Evolutionary conservation across 2,888 invertebrate genomes (phyloP).

Genomic region (Rhyacophila evoluta): DNA sequence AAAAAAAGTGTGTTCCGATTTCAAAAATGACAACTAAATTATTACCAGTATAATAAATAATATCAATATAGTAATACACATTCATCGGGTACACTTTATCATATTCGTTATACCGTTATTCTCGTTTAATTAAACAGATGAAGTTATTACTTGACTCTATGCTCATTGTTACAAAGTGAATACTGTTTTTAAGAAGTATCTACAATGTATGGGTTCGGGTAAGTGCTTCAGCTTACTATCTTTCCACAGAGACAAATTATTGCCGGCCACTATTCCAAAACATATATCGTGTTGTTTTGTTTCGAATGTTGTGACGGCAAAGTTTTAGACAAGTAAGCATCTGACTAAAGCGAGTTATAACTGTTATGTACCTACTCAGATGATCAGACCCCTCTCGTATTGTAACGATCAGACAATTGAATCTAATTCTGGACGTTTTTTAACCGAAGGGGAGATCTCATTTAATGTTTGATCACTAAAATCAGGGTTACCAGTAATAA

Average conservation of each 20-base stretch:
- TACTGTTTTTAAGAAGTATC: no score
- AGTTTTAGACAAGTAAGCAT: neutral
- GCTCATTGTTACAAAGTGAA: no score
- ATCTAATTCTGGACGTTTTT: slow-evolving; percentile 62
- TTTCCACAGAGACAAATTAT: neutral
- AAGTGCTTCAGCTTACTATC: neutral
- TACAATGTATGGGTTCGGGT: neutral
- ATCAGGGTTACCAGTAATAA: neutral
- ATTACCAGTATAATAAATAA: no score
- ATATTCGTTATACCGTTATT: no score
- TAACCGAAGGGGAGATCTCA: slow-evolving; percentile 26
- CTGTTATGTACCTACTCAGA: neutral
- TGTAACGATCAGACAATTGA: slow-evolving; percentile 70
- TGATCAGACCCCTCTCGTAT: slow-evolving; percentile 56
- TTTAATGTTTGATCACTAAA: neutral
- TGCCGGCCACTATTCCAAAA: neutral
- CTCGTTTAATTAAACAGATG: no score
- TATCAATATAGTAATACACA: no score
- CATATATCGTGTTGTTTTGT: neutral
- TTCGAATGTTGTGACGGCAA: neutral
- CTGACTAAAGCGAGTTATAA: no score
- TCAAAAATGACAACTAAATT: no score
- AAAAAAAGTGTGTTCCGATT: no score
- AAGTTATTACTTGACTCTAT: no score
- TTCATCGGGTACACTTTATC: no score